A percentile compares a stretch with the other conserved stretches of the same genome.
phyloP scores from a whole-genome alignment of 2,888 invertebrate species.

The Cepaea hortensis region DNA sequence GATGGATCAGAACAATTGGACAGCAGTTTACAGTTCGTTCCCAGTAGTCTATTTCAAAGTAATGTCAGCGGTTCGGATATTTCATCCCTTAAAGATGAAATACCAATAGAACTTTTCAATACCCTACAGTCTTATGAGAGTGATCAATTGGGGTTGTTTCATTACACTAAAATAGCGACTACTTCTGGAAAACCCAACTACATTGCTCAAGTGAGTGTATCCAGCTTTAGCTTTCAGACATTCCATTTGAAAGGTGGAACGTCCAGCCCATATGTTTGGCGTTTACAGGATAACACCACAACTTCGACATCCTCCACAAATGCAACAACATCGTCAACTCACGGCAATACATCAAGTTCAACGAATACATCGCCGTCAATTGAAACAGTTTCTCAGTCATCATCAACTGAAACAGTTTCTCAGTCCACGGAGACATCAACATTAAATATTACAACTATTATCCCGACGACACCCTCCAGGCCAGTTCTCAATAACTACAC shows the following conservation, averaged over 20 bases:
- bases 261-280: neutral
- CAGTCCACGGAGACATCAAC: neutral
- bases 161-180: neutral
- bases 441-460: neutral
- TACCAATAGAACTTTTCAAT: neutral
- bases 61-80: neutral
- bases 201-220: neutral
- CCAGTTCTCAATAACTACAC: slow-evolving; percentile 2
- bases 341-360: too few species aligned
- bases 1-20: neutral
- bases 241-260: neutral
- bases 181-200: neutral
- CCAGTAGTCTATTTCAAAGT: neutral
- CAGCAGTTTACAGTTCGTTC: neutral
- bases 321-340: neutral
- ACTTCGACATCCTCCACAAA: neutral
- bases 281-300: neutral
- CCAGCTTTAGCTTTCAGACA: neutral
- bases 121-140: neutral
- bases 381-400: neutral
- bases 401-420: neutral
- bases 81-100: neutral
- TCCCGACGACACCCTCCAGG: neutral
- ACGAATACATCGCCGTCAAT: neutral
- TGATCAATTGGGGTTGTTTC: neutral